Evolutionary conservation across 2,797 vertebrate species (phyloP).

Genomic region (Arremon brunneinucha): DNA sequence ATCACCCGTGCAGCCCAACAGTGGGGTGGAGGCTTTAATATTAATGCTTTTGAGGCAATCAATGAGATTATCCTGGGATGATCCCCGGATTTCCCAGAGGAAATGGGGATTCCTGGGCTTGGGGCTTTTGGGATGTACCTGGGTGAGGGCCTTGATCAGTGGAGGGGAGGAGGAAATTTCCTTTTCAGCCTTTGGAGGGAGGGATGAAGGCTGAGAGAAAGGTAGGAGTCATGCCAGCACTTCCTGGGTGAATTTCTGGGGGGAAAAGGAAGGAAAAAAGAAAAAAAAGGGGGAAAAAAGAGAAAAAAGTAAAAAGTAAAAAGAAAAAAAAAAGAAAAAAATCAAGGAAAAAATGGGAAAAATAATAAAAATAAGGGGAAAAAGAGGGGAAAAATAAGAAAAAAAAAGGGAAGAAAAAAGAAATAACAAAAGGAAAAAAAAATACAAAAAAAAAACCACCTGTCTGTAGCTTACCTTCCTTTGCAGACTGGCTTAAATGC

Average conservation of each 20-base stretch:
- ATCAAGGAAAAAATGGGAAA: too few relatives aligned
- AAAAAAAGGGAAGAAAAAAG: too few relatives aligned
- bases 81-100: not conserved
- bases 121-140: not conserved
- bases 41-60: not conserved
- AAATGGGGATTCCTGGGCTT: not conserved
- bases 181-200: not conserved
- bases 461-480: not conserved
- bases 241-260: not conserved
- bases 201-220: not conserved
- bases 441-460: too few relatives aligned
- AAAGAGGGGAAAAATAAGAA: too few relatives aligned
- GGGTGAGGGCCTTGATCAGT: not conserved
- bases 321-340: too few relatives aligned
- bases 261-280: too few relatives aligned
- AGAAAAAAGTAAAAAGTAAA: fast-evolving
- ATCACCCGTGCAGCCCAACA: not conserved
- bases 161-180: not conserved
- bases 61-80: not conserved
- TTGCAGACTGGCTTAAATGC: not conserved
- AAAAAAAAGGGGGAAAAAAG: fast-evolving
- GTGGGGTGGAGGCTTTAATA: not conserved
- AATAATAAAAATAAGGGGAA: fast-evolving
- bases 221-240: fast-evolving
- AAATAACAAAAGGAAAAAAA: too few relatives aligned